These are phyloP conservation scores for Encarsia formosa DNA, from an alignment of 2,888 invertebrate species.

Conservation along the genomic window DNA sequence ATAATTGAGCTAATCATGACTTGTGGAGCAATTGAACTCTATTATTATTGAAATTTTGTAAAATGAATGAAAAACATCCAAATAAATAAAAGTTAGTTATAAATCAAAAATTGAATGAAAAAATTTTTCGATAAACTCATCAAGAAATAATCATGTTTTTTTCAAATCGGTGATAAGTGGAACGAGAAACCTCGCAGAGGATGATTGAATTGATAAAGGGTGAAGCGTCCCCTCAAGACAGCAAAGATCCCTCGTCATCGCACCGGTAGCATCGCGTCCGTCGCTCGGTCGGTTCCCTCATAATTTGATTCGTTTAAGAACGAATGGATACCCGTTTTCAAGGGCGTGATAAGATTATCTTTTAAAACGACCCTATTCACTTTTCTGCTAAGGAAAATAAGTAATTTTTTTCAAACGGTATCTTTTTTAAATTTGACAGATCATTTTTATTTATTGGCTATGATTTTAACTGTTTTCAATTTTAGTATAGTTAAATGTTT, in stretches of 20 bases:
- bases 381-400: not conserved
- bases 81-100: no score
- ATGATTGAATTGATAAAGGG: conserved; percentile 12
- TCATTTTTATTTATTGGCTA: not conserved
- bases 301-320: conserved; percentile 37
- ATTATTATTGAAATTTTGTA: no score
- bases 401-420: not conserved
- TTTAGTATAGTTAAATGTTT: not conserved
- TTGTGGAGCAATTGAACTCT: no score
- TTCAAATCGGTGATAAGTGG: not conserved
- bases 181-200: conserved; percentile 1
- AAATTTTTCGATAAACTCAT: not conserved
- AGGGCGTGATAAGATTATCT: not conserved
- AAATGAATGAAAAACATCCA: no score
- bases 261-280: conserved; percentile 23
- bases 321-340: not conserved
- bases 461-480: no score
- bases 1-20: no score
- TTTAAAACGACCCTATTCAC: not conserved
- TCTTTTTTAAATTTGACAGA: not conserved
- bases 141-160: not conserved
- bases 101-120: no score
- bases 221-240: conserved; percentile 5
- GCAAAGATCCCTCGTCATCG: conserved; percentile 27
- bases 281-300: conserved; percentile 20